phyloP scores from a whole-genome alignment of 2,888 invertebrate genomes.

The Anoplius nigerrimus region DNA sequence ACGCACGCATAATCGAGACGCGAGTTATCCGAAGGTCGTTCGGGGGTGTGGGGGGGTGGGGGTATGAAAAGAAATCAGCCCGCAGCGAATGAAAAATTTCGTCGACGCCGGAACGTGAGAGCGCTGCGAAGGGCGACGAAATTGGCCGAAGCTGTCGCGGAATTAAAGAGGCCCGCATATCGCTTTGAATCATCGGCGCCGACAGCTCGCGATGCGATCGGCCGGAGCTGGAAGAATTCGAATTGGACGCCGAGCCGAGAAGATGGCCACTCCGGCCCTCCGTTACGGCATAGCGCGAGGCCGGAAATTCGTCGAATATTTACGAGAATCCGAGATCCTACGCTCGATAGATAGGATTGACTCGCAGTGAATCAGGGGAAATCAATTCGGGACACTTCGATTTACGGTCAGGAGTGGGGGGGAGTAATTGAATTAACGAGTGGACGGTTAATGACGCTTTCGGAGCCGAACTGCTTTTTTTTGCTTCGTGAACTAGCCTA shows the following conservation, averaged over 20 bases:
- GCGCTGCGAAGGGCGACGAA: constrained; percentile 27
- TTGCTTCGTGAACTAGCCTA: too few species aligned
- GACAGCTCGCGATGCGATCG: too few species aligned
- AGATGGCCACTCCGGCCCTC: not conserved
- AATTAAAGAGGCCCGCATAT: constrained; percentile 39
- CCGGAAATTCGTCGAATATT: constrained; percentile 39
- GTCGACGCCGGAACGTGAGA: constrained; percentile 9
- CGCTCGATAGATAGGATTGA: constrained; percentile 5
- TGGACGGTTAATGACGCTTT: too few species aligned
- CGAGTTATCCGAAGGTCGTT: not conserved
- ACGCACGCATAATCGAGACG: not conserved
- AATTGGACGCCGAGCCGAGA: too few species aligned
- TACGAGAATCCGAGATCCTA: constrained; percentile 26
- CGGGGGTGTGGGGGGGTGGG: not conserved
- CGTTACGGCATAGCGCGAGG: constrained; percentile 13
- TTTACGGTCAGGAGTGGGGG: too few species aligned
- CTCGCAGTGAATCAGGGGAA: too few species aligned
- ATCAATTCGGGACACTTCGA: too few species aligned
- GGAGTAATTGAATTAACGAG: too few species aligned
- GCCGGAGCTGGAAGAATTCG: too few species aligned
- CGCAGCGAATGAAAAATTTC: constrained; percentile 3
- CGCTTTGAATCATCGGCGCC: constrained; percentile 31
- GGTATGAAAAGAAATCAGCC: not conserved
- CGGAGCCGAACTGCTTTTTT: too few species aligned
- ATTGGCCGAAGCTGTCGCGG: constrained; percentile 31